Evolutionary conservation across 2,797 vertebrate species (phyloP).

Genomic region (Phrynocephalus vlangalii): DNA sequence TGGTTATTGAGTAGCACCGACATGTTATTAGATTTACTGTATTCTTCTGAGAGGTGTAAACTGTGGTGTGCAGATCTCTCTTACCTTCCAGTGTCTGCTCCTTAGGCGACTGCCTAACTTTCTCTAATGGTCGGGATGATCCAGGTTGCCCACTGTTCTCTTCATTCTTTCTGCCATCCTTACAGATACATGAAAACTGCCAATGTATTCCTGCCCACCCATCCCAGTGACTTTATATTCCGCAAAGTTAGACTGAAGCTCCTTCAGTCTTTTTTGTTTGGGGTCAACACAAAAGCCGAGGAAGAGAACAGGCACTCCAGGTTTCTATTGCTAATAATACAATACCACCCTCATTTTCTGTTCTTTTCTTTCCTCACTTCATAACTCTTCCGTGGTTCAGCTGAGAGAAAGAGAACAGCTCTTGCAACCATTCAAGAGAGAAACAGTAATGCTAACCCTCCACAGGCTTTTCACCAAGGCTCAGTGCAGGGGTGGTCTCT

Average conservation of each 20-base stretch:
- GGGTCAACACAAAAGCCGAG: not conserved
- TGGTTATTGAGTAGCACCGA: not conserved
- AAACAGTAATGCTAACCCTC: not conserved
- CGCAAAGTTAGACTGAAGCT: not conserved
- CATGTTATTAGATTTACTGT: not conserved
- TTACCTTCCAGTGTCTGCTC: too few species aligned
- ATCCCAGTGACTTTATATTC: too few species aligned
- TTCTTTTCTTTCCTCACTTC: not conserved
- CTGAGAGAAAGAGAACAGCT: not conserved
- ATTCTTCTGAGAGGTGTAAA: not conserved
- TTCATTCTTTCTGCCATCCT: too few species aligned
- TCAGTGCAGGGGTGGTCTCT: slow-evolving; percentile 11
- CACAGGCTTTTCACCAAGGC: not conserved
- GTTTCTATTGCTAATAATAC: not conserved
- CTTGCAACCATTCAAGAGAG: not conserved
- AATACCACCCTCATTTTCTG: not conserved
- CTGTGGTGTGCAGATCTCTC: too few species aligned
- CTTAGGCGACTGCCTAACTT: too few species aligned
- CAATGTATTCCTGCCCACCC: not conserved
- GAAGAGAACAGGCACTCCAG: not conserved
- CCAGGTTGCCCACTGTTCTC: too few species aligned
- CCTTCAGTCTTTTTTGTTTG: not conserved
- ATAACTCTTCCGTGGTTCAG: not conserved
- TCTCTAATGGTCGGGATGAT: too few species aligned
- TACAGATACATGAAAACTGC: too few species aligned